Evolutionary conservation across 2,797 vertebrate genomes (phyloP), one percentile per base, ranked within the genome.

Genomic region (Peromyscus melanophrys): DNA sequence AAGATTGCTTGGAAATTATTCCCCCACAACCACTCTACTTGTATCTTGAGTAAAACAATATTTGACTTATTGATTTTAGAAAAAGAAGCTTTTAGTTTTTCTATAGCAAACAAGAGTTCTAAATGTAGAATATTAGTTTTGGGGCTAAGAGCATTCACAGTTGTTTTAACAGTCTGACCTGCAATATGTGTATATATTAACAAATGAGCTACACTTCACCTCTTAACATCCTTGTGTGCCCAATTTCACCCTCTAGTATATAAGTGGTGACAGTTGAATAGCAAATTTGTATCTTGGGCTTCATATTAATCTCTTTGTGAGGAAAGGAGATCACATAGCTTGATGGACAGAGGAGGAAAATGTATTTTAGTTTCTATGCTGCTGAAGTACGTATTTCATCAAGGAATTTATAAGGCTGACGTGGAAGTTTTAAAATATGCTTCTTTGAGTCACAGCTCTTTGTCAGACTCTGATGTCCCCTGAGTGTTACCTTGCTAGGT

Each of bases 1-100:
- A 75, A 34, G 85, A 13, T 73, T 92, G 82, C 55, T 96, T 94
- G 82, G 13, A 69, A 81, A 93, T 84, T 90, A 95, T 77, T 92
- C 94, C 17, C 46, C 61, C 52, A 6, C 57, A 29, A 75, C 61
- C 19, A 88, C 31, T 88, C 25, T 73, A 23, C 7, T 89, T 92
- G 34, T 80, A 49, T 29, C 37, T 90, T 73, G 23, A 77, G 78
- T 46, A 89, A 92, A 86, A 89, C 16, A 76, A 43, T 84, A 95
- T 76, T 93, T 95, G 29, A 97, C 92, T 94, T 96, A 97, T 65
- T 82, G 40, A 80, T 82, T 90, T 23, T 63, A 89, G n/a, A 16
- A 89, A 49, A 90, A 55, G 25, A 10, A 86, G 1, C 3, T 93
- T 34, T 31, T 40, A 43, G 1, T 82, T 86, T 80, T 61, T 88